Base-by-base conservation (phyloP, 2,113 vertebrate genomes). In the Vidua chalybeata region DNA sequence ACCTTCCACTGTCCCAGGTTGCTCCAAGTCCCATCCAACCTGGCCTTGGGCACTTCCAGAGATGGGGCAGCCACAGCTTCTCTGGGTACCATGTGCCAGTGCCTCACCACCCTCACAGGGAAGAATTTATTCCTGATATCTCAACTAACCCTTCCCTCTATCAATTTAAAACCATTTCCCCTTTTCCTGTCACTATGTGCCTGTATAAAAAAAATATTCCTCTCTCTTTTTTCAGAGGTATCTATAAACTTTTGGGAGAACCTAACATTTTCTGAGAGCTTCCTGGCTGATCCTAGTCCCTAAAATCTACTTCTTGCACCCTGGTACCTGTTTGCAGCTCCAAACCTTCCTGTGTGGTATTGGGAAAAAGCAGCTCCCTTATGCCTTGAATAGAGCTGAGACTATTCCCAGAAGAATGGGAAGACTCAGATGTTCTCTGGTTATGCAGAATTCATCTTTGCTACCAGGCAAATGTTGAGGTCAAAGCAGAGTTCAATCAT, bases 21-120 rank as follows among this genome's bases (percentile, higher is more conserved):
- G 46, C 46, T 68, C 39, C 43, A 35, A 80, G 35, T 31, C 31
- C 18, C 0, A 0, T 35, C 43, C 61, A 75, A 0, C 19, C n/a
- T 23, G 37, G 39, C 46, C 28, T 82, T 46, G 28, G 62, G 5
- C 20, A 67, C 28, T 68, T 6, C n/a, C 39, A 75, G 28, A 15
- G 61, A 26, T 48, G 62, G n/a, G 9, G 20, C 62, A 68, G 69
- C n/a, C 69, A n/a, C 39, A 68, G 24, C 54, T 68, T 8, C 69
- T 61, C 5, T 67, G 28, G 23, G 28, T 13, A 39, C 19, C 45
- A 16, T 31, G 19, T 54, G n/a, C 54, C 62, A 68, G 11, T 24
- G 14, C 46, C 24, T 54, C 4, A 0, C 11, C n/a, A 62, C 24
- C 18, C n/a, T 62, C 30, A 31, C 9, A 68, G n/a, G 13, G n/a